These are phyloP conservation scores for Potamarius usumacintae DNA, from an alignment of 2,113 vertebrate species.

Conservation along the genomic window DNA sequence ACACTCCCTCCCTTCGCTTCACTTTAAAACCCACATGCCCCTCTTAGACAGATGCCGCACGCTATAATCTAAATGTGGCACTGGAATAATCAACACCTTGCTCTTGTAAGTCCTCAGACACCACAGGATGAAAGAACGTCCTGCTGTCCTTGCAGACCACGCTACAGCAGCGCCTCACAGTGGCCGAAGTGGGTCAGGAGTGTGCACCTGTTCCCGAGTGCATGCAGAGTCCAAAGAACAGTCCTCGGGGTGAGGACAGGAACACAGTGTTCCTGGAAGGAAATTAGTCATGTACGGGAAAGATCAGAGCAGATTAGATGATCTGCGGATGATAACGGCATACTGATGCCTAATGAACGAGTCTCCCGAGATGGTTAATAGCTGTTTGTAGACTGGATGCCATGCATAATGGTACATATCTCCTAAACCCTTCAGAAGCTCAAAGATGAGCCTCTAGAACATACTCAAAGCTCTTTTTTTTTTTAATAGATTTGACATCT, in stretches of 20 bases:
- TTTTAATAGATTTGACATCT: not conserved
- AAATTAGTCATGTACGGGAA: slow-evolving; percentile 3
- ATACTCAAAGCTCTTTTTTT: not conserved
- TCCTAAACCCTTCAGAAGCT: not conserved
- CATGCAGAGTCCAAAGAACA: not conserved
- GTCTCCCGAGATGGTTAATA: not conserved
- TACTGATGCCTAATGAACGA: not conserved
- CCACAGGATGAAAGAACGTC: not conserved
- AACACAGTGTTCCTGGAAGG: slow-evolving; percentile 28
- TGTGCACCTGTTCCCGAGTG: slow-evolving; percentile 24
- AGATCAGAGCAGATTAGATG: not conserved
- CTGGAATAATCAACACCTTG: slow-evolving; percentile 62
- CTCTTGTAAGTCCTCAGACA: slow-evolving; percentile 40
- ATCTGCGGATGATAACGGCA: not conserved
- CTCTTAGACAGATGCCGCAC: slow-evolving; percentile 51
- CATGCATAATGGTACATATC: not conserved
- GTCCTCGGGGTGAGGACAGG: slow-evolving; percentile 11
- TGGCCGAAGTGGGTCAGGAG: slow-evolving; percentile 32
- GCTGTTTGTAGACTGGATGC: not conserved
- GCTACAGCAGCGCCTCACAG: slow-evolving; percentile 49
- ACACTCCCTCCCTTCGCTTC: slow-evolving; percentile 24
- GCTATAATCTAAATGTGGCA: slow-evolving; percentile 61
- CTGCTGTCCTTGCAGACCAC: not conserved
- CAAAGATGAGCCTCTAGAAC: not conserved
- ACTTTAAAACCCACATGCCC: slow-evolving; percentile 48